These are phyloP conservation scores for Chaenocephalus aceratus DNA, from an alignment of 2,113 vertebrate genomes.

Conservation along the genomic window DNA sequence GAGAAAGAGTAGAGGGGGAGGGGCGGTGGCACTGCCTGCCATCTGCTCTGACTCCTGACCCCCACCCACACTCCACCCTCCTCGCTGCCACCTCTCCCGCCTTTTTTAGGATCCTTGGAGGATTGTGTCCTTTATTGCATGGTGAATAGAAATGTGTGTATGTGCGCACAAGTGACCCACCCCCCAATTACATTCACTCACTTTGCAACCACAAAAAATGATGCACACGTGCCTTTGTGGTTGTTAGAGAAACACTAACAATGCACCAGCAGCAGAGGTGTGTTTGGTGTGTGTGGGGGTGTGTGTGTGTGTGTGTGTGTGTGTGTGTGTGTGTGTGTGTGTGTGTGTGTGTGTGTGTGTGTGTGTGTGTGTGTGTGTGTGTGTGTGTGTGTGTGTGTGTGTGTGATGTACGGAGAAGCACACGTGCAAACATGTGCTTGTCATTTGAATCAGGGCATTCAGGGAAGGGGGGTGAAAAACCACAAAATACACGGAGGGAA, in stretches of 20 bases:
- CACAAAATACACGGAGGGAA: conserved; percentile 17
- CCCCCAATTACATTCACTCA: conserved; percentile 41
- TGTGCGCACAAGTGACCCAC: not conserved
- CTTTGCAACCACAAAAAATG: conserved; percentile 11
- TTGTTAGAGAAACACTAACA: conserved; percentile 10
- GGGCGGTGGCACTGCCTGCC: conserved; percentile 75
- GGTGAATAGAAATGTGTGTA: conserved; percentile 40
- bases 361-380: not conserved
- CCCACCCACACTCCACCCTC: conserved; percentile 27
- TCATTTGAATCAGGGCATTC: conserved; percentile 32
- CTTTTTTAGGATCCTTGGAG: conserved; percentile 46
- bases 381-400: not conserved
- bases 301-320: not conserved
- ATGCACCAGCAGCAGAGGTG: not conserved
- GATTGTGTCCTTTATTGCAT: conserved; percentile 48
- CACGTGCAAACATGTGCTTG: conserved; percentile 17
- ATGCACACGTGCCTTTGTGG: conserved; percentile 24
- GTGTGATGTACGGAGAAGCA: conserved; percentile 31
- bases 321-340: conserved; percentile 8
- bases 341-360: conserved; percentile 19
- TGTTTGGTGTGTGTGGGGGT: not conserved
- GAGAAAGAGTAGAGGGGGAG: conserved; percentile 45
- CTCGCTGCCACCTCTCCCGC: conserved; percentile 35
- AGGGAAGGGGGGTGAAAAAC: conserved; percentile 41
- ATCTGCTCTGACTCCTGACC: conserved; percentile 90